Evolutionary conservation across 37 sponge, comb jelly and placozoan species (phyloP).

Genomic region (Oopsacas minuta): DNA sequence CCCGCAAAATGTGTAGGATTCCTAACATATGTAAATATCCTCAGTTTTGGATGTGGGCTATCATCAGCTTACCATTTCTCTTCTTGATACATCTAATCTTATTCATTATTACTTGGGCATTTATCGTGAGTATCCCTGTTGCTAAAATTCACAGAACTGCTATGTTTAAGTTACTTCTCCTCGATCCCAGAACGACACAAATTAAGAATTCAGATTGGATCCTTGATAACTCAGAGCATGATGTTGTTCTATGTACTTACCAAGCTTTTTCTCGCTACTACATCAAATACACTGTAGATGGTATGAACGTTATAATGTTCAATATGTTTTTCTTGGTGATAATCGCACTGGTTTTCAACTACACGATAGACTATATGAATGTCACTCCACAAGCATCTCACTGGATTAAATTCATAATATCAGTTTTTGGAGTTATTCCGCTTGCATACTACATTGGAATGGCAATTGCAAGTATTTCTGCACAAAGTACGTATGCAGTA

Average conservation of each 20-base stretch:
- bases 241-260: slow-evolving; percentile 11
- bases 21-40: background rate
- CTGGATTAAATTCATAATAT: slow-evolving; percentile 20
- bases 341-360: background rate
- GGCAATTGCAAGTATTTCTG: slow-evolving; percentile 30
- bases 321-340: slow-evolving; percentile 19
- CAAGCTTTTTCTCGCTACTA: slow-evolving; percentile 29
- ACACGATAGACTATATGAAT: slow-evolving; percentile 11
- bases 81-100: slow-evolving; percentile 13
- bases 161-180: background rate
- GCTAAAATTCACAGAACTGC: slow-evolving; percentile 18
- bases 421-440: slow-evolving; percentile 21
- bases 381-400: background rate
- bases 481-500: slow-evolving; percentile 24
- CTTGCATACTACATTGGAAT: slow-evolving; percentile 29
- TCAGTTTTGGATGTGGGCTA: slow-evolving; percentile 20
- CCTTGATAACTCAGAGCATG: background rate
- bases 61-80: slow-evolving; percentile 19
- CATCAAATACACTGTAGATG: slow-evolving; percentile 27
- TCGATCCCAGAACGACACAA: background rate
- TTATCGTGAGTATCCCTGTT: slow-evolving; percentile 23
- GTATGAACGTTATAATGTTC: slow-evolving; percentile 25
- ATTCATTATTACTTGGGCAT: slow-evolving; percentile 14
- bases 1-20: background rate
- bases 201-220: slow-evolving; percentile 14